Evolutionary conservation across 2,888 invertebrate species (phyloP), one percentile per base, ranked within the genome.

Genomic region (Miltochrista miniata): DNA sequence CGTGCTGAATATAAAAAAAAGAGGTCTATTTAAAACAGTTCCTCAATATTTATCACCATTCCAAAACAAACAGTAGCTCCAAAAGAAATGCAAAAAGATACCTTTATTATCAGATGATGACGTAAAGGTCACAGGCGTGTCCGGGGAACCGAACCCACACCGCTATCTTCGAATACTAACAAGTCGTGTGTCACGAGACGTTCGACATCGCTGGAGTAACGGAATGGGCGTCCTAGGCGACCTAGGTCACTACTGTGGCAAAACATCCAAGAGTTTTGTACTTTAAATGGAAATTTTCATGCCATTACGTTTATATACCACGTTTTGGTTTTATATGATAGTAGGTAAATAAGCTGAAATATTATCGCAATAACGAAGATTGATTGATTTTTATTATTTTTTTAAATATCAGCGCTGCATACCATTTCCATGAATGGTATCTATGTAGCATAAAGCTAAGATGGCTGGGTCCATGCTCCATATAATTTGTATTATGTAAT

Each of bases 101-200:
- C 18, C 38, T 40, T 29, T 36, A 38, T 24, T 69, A 72, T 72
- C 72, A 54, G 71, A 71, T 70, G 65, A 72, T 65, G 68, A 65
- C 54, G 62, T 56, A 70, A 72, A 72, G 72, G 72, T 72, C 72
- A 69, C 31, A 7, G 33, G 60, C 68, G 64, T 68, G 68, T 58
- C 18, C 54, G 72, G 59, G n/a, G 67, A 61, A 59, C 43, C 62
- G 54, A 68, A 67, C 60, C 67, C 53, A 61, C 66, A 63, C 60
- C 54, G 64, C 59, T 70, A 72, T 72, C 72, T 56, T 45, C 49
- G 65, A 61, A 68, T 69, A 58, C 57, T 61, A 69, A 72, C 64
- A 56, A 68, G 63, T 61, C 58, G 56, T 60, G 69, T 64, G 69
- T 67, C 68, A 68, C 68, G 68, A 60, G 59, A 56, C 64, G 60